These are phyloP conservation scores for Brachymystax lenok DNA, from an alignment of 2,797 vertebrate species.

Conservation along the genomic window DNA sequence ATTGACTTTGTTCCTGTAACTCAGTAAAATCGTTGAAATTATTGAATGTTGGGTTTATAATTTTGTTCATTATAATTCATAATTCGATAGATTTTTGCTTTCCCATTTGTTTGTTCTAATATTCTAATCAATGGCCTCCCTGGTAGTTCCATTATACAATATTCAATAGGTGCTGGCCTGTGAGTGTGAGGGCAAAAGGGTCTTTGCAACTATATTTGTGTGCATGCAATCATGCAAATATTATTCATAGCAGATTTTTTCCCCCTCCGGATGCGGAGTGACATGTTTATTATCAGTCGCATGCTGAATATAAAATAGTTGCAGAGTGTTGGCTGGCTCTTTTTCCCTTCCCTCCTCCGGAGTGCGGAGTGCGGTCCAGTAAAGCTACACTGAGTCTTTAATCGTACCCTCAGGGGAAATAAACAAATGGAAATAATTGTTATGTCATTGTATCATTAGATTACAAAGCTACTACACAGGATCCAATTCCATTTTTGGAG, in stretches of 20 bases:
- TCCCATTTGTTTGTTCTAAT: neutral
- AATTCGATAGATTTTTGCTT: neutral
- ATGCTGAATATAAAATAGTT: constrained; percentile 22
- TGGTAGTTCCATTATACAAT: constrained; percentile 9
- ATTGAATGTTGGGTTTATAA: too few relatives aligned
- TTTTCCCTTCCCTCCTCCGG: neutral
- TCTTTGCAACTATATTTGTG: constrained; percentile 27
- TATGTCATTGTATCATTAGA: constrained; percentile 56
- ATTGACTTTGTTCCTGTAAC: too few relatives aligned
- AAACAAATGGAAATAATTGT: constrained; percentile 64
- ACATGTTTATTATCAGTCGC: constrained; percentile 46
- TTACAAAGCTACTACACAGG: constrained; percentile 47
- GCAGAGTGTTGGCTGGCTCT: constrained; percentile 1
- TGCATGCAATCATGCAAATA: constrained; percentile 38
- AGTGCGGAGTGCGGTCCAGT: constrained; percentile 33
- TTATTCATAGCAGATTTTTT: constrained; percentile 36
- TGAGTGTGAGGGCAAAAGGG: constrained; percentile 29
- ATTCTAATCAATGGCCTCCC: constrained; percentile 1
- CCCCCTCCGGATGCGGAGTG: constrained; percentile 13
- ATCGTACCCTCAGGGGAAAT: constrained; percentile 47
- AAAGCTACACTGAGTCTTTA: constrained; percentile 54
- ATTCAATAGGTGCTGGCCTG: constrained; percentile 17
- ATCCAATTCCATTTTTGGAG: constrained; percentile 45
- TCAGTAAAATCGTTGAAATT: too few relatives aligned
- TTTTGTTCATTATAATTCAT: neutral